Conservation (phyloP, 2,888 invertebrate genomes). For the Melanophora roralis region DNA sequence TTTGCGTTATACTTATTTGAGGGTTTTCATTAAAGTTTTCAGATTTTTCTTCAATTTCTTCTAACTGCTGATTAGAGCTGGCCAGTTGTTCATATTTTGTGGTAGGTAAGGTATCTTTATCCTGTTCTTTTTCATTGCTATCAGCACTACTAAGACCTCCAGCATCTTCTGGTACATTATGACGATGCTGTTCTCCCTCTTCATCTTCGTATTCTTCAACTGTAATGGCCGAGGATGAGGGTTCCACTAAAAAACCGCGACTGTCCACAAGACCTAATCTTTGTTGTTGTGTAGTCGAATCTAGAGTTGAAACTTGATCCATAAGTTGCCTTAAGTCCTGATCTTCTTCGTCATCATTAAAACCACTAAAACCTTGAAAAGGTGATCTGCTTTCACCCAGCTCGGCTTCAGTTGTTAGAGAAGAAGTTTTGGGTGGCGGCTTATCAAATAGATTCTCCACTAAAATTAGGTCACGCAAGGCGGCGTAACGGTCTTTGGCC, state of each 20-base stretch:
- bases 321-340: constrained; percentile 79
- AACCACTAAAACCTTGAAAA: constrained; percentile 72
- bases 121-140: constrained; percentile 72
- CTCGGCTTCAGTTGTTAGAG: constrained; percentile 1
- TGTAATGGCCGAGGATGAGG: constrained; percentile 71
- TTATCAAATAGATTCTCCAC: constrained; percentile 81
- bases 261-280: constrained; percentile 71
- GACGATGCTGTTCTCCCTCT: constrained; percentile 42
- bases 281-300: constrained; percentile 68
- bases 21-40: constrained; percentile 52
- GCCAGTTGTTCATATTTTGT: constrained; percentile 71
- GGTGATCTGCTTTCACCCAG: constrained; percentile 65
- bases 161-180: constrained; percentile 64
- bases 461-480: constrained; percentile 85
- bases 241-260: constrained; percentile 70
- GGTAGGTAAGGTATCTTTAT: constrained; percentile 58
- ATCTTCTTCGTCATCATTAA: constrained; percentile 71
- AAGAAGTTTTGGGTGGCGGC: constrained; percentile 56
- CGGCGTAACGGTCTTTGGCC: constrained; percentile 87
- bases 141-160: constrained; percentile 75
- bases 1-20: constrained; percentile 53
- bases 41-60: constrained; percentile 58
- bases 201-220: constrained; percentile 74
- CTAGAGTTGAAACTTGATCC: constrained; percentile 72
- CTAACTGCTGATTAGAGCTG: constrained; percentile 69